Evolutionary conservation across 2,888 invertebrate genomes (phyloP), one percentile per base, ranked within the genome.

Genomic region (Drosophila picticornis): DNA sequence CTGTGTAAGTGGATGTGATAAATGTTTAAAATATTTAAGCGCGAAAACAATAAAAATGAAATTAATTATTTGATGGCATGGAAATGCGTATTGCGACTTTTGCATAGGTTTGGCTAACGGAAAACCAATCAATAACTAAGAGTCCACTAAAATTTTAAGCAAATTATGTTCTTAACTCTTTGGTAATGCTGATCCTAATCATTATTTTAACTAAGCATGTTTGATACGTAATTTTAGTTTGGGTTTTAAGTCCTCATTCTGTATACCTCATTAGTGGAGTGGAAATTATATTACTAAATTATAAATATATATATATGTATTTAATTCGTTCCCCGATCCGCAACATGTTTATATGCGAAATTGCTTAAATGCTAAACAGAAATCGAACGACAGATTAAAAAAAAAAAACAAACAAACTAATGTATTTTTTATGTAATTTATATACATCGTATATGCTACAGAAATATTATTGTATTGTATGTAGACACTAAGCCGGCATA

Each of bases 1-100:
- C 86, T 83, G 88, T 90, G 85, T 90, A 92, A 91, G 90, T 92
- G 90, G 90, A 92, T 92, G 92, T 92, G 91, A 92, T 92, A 92
- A 90, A 91, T 92, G 92, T 92, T 91, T 88, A 88, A 91, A 84
- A 82, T 90, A 87, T 87, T 87, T 87, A 87, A 87, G 89, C 89
- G 80, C 88, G 67, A 80, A 67, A 72, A 80, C 72, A 80, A 81
- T 69, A 76, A 69, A 80, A 61, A 67, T 75, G 64, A 74, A 75
- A 72, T 72, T 27, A 65, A 81, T 72, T 75, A 80, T 65, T 75
- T 58, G 75, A 80, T 80, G 67, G 85, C 85, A 79, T 81, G 31
- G 53, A 64, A 72, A 81, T 68, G 74, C 80, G 65, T 68, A 67
- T 77, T 81, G 76, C 80, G 84, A 87, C 58, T 88, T 88, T 87